Evolutionary conservation across 2,888 invertebrate species (phyloP).

Genomic region (Incurvaria masculella): DNA sequence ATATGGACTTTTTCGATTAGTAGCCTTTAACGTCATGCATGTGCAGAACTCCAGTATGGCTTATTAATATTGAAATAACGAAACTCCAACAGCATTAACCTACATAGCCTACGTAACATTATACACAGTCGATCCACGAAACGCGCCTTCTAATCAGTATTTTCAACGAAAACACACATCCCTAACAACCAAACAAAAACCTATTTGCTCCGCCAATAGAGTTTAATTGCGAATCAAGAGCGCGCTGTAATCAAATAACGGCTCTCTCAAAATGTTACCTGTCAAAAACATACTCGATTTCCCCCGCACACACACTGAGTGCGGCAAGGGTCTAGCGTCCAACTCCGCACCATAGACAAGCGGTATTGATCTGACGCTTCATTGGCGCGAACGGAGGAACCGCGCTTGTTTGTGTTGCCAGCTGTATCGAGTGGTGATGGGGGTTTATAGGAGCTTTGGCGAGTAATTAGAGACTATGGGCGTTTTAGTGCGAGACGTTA

Average conservation of each 20-base stretch:
- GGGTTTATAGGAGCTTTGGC: neutral
- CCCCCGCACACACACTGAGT: too few species aligned
- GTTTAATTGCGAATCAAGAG: neutral
- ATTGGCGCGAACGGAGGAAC: neutral
- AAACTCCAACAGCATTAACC: too few species aligned
- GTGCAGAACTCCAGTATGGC: too few species aligned
- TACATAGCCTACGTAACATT: too few species aligned
- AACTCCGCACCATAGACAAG: neutral
- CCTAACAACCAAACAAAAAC: too few species aligned
- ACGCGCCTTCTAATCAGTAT: too few species aligned
- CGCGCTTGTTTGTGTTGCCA: neutral
- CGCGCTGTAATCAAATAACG: neutral
- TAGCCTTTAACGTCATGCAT: too few species aligned
- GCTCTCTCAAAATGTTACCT: neutral
- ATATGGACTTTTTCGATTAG: too few species aligned
- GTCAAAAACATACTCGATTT: neutral
- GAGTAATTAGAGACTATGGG: neutral
- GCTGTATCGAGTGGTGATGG: neutral
- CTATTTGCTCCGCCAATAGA: neutral
- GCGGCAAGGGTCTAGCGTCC: neutral
- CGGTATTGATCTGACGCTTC: neutral
- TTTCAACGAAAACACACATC: too few species aligned
- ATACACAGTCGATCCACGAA: too few species aligned
- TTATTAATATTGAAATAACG: too few species aligned
- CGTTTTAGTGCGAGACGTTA: neutral